These are phyloP conservation scores for Squalus acanthias DNA, from an alignment of 2,797 vertebrate genomes.

Conservation along the genomic window DNA sequence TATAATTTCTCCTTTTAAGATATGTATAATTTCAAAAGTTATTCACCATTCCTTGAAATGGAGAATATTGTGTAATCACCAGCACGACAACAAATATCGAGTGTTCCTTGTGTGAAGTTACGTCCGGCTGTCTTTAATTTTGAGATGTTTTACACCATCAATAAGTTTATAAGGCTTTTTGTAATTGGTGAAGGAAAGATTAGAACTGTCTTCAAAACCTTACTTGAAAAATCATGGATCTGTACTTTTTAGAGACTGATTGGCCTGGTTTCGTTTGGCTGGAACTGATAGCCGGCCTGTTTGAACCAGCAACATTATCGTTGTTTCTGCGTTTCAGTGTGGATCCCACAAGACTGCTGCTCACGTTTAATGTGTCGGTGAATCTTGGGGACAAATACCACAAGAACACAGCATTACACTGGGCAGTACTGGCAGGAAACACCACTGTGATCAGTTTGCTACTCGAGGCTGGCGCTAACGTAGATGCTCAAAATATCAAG, in stretches of 20 bases:
- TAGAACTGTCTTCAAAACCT: not conserved
- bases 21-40: not conserved
- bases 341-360: constrained; percentile 89
- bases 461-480: constrained; percentile 89
- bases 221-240: not conserved
- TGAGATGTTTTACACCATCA: not conserved
- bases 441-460: constrained; percentile 97
- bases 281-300: not conserved
- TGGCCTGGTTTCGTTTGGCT: not conserved
- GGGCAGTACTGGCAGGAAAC: constrained; percentile 96
- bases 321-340: constrained; percentile 66
- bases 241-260: not conserved
- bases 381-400: constrained; percentile 98
- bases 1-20: no score
- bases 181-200: not conserved
- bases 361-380: constrained; percentile 97
- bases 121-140: not conserved
- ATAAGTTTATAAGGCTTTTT: not conserved
- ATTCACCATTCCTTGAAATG: not conserved
- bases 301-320: not conserved
- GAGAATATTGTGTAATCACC: not conserved
- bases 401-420: constrained; percentile 96
- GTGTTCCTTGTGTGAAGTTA: not conserved
- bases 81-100: no score
- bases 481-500: constrained; percentile 96